Evolutionary conservation across 2,888 invertebrate genomes (phyloP), one percentile per base, ranked within the genome.

Genomic region (Keiferia lycopersicella): DNA sequence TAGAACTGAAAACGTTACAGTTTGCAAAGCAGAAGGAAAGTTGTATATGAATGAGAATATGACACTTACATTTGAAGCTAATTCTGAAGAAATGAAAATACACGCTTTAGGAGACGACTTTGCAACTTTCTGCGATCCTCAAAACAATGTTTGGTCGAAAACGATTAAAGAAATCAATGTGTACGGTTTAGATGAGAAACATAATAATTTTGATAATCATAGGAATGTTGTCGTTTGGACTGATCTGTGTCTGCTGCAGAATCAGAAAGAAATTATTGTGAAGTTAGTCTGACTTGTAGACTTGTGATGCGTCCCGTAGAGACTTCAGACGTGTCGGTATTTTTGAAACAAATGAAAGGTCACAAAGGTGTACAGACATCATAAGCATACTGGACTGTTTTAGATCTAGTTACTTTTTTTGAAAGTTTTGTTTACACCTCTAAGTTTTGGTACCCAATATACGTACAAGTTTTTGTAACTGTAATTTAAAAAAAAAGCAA

Each of bases 151-250:
- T 20, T 85, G 83, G 78, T 70, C 80, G 0, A 74, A 73, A 14
- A 66, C 56, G 1, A 71, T 92, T 0, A 69, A 66, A 48, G 76
- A 82, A 65, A 69, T 91, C 7, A 78, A 72, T 20, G 73, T 92
- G 6, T 92, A 85, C 63, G 92, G 92, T 6, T 76, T 92, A 6
- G 73, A 80, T 38, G 74, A 79, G 7, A 73, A 78, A 53, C 60
- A 80, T 10, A 91, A 92, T 66, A 91, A 91, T 71, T 93, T 79
- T 60, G 91, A 91, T 68, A 69, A 85, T 58, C 72, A 80, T 62
- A 82, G 72, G 69, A 65, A 75, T 50, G 66, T 86, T 4, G 63
- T n/a, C 12, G 65, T 65, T 0, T 67, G 64, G 4, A 75, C 86
- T 48, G 71, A 87, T 69, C 75, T 91, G 38, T 90, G 91, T 66